A percentile compares a stretch with the other conserved stretches of the same genome.
Conservation (phyloP, 2,797 vertebrate species). For the Sebastes nivosus region DNA sequence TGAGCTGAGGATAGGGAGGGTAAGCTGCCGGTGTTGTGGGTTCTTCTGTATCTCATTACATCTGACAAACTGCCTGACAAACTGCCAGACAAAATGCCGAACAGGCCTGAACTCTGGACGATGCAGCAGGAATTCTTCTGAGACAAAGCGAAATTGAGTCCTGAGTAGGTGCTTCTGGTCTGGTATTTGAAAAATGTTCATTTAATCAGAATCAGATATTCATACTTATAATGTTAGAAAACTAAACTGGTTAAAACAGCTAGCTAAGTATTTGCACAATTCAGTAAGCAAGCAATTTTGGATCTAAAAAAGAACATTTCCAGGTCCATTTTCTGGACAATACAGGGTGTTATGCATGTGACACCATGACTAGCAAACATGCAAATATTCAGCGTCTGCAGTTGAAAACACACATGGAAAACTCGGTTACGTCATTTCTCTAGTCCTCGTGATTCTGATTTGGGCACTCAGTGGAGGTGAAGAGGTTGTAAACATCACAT, state of each 20-base stretch:
- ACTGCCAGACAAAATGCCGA: slow-evolving; percentile 36
- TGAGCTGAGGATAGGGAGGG: slow-evolving; percentile 23
- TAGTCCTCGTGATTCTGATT: neutral
- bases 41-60: slow-evolving; percentile 57
- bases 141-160: slow-evolving; percentile 17
- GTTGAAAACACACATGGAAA: neutral
- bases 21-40: slow-evolving; percentile 21
- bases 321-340: neutral
- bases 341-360: neutral
- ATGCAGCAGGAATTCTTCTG: slow-evolving; percentile 30
- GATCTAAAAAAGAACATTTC: neutral
- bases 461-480: neutral
- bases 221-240: neutral
- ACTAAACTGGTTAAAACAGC: neutral
- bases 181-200: neutral
- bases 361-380: neutral
- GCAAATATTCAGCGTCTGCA: neutral
- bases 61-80: slow-evolving; percentile 37
- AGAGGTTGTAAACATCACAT: neutral
- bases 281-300: neutral
- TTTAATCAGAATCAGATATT: neutral
- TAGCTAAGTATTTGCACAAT: neutral
- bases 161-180: neutral
- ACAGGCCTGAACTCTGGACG: slow-evolving; percentile 31
- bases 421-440: neutral